These are phyloP conservation scores for Pterophyllum scalare DNA, from an alignment of 2,113 vertebrate genomes.

Conservation along the genomic window DNA sequence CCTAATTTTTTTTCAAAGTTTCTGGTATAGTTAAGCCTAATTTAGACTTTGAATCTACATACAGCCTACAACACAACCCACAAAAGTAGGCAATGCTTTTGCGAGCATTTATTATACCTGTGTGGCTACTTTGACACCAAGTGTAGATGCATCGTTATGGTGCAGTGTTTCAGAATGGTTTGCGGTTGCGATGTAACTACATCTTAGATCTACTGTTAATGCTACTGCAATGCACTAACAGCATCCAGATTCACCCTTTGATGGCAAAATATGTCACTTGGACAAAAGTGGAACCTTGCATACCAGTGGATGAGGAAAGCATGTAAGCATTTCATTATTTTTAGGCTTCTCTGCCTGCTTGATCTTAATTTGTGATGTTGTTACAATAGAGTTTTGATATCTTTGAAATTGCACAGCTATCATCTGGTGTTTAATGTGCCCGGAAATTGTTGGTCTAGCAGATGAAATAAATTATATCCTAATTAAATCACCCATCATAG, in stretches of 20 bases:
- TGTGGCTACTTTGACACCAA: neutral
- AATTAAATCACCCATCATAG: neutral
- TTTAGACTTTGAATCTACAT: no score
- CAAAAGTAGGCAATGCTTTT: no score
- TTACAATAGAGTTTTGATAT: neutral
- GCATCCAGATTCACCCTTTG: neutral
- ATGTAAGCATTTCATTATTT: no score
- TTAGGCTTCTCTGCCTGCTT: neutral
- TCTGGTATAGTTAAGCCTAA: no score
- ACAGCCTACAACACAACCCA: no score
- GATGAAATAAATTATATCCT: neutral
- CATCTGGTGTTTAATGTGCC: neutral
- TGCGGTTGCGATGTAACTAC: neutral
- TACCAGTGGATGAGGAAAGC: neutral
- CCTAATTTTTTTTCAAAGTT: no score
- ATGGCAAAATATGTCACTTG: no score
- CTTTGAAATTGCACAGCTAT: neutral
- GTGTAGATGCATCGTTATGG: neutral
- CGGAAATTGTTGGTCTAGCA: no score
- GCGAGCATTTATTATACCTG: neutral
- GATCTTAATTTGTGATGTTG: neutral
- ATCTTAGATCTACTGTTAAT: neutral
- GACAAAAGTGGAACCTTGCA: neutral
- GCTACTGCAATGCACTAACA: neutral
- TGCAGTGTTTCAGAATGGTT: neutral